phyloP scores from a whole-genome alignment of 1,140 invertebrate genomes.

The Trypoxylus dichotomus region DNA sequence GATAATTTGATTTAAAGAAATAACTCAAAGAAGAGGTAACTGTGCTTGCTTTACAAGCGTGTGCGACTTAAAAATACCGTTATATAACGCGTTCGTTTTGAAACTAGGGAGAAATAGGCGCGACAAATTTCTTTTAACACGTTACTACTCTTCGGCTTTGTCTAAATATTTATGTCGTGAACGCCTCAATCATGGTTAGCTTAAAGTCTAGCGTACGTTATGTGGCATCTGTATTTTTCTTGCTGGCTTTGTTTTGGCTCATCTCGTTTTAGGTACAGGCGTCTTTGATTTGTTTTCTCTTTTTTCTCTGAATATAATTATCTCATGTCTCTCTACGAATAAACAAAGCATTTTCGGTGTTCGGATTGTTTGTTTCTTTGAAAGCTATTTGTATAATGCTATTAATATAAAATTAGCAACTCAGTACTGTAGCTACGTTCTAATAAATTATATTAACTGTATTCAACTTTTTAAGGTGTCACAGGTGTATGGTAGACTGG shows the following conservation, averaged over 20 bases:
- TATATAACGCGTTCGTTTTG: background rate
- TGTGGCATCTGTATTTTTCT: background rate
- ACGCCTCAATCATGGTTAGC: slow-evolving; percentile 4
- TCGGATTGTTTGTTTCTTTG: background rate
- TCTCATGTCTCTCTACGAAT: background rate
- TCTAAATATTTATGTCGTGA: slow-evolving; percentile 16
- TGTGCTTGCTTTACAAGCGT: too few species aligned
- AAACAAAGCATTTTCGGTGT: background rate
- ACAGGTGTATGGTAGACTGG: too few species aligned
- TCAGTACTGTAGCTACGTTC: too few species aligned
- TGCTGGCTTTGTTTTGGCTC: background rate
- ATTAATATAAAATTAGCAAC: too few species aligned
- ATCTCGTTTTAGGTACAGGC: background rate
- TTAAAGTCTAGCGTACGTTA: background rate
- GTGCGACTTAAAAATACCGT: background rate
- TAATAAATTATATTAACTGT: too few species aligned
- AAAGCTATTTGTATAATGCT: background rate
- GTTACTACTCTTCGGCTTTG: slow-evolving; percentile 1
- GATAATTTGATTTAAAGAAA: too few species aligned
- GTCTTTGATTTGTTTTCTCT: background rate
- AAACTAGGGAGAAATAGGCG: background rate
- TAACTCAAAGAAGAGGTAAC: too few species aligned
- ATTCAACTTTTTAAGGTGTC: too few species aligned
- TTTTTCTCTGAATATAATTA: background rate
- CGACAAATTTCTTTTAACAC: background rate